Evolutionary conservation across 1,140 invertebrate species (phyloP).

Genomic region (Drusus annulatus): DNA sequence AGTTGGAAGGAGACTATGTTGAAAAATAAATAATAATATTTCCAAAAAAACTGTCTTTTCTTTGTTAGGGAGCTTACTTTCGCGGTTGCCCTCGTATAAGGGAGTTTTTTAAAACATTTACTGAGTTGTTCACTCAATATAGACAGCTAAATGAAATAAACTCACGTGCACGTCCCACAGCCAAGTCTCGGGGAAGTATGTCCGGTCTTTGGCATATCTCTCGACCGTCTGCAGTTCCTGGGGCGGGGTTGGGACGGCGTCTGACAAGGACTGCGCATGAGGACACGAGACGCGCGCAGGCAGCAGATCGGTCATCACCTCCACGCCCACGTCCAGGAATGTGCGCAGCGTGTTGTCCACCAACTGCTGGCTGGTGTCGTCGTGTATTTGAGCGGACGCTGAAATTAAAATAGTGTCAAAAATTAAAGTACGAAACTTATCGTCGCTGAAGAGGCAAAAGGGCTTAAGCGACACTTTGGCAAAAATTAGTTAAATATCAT

Average conservation of each 20-base stretch:
- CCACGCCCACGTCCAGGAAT: constrained; percentile 46
- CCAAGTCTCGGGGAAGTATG: constrained; percentile 79
- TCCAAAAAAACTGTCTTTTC: no score
- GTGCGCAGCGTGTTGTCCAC: constrained; percentile 46
- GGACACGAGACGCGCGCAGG: constrained; percentile 44
- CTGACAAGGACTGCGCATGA: constrained; percentile 11
- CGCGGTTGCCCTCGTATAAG: no score
- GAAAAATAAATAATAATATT: no score
- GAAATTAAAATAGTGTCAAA: no score
- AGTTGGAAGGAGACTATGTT: no score
- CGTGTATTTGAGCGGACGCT: background rate
- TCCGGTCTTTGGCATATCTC: constrained; percentile 61
- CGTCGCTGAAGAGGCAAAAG: no score
- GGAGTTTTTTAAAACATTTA: no score
- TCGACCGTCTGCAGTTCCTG: background rate
- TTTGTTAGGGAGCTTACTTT: no score
- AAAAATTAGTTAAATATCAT: no score
- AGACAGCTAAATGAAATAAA: no score
- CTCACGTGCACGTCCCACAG: constrained; percentile 69
- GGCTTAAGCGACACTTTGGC: no score
- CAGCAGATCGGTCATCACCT: constrained; percentile 49
- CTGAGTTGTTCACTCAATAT: no score
- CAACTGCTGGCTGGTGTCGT: background rate
- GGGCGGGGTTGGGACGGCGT: background rate
- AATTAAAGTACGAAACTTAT: background rate